A percentile compares a stretch with the other conserved stretches of the same genome.
phyloP scores from a whole-genome alignment of 1,140 invertebrate species.

The Episyrphus balteatus region DNA sequence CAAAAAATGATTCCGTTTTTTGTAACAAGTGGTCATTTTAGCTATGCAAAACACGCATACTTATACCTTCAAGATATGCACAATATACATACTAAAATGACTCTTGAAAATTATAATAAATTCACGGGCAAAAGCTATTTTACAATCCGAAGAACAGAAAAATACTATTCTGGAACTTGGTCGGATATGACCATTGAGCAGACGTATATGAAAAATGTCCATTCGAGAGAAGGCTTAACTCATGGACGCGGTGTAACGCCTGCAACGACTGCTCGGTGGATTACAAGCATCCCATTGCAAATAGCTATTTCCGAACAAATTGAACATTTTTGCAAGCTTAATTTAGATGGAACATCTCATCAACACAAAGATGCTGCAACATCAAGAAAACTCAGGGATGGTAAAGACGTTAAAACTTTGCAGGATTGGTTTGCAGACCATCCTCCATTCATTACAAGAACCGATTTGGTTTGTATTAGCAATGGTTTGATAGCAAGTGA shows the following conservation, averaged over 20 bases:
- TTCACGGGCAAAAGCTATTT: slow-evolving; percentile 25
- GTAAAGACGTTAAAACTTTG: neutral
- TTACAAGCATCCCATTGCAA: neutral
- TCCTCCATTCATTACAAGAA: neutral
- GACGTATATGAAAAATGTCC: slow-evolving; percentile 14
- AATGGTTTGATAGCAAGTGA: neutral
- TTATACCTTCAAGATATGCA: slow-evolving; percentile 10
- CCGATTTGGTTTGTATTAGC: neutral
- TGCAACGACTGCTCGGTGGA: neutral
- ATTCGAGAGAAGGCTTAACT: neutral
- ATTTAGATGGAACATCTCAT: neutral
- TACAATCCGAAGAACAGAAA: slow-evolving; percentile 28
- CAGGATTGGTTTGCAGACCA: neutral
- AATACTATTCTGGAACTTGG: slow-evolving; percentile 36
- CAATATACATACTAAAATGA: neutral
- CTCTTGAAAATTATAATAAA: neutral
- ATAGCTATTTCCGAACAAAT: no score
- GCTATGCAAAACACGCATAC: slow-evolving; percentile 27
- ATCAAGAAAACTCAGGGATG: neutral
- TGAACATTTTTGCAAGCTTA: no score
- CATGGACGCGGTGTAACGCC: neutral
- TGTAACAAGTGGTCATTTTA: slow-evolving; percentile 26
- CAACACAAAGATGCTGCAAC: neutral
- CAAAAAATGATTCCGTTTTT: slow-evolving; percentile 19
- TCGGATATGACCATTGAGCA: slow-evolving; percentile 35